These are phyloP conservation scores for Phymorhynchus buccinoides DNA, from an alignment of 1,140 invertebrate species.

Conservation along the genomic window DNA sequence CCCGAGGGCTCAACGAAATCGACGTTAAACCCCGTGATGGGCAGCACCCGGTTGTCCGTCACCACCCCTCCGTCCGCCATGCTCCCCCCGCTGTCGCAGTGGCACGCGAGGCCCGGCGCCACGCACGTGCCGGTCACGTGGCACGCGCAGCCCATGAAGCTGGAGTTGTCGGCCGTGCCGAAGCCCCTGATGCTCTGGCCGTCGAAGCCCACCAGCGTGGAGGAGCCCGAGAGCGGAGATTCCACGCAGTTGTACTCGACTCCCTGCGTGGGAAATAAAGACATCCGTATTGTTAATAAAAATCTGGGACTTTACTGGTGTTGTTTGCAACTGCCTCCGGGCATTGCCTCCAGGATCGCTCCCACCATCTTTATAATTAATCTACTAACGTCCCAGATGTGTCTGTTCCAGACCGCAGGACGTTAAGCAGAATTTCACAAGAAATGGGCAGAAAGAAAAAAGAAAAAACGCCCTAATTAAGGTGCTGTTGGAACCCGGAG, in stretches of 20 bases:
- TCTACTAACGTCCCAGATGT: background rate
- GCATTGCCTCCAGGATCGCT: background rate
- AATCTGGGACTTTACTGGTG: no score
- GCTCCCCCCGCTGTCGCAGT: conserved; percentile 57
- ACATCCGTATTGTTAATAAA: no score
- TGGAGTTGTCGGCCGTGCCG: conserved; percentile 46
- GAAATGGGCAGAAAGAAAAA: no score
- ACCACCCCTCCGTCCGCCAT: conserved; percentile 56
- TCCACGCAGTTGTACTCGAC: conserved; percentile 55
- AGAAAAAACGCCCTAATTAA: no score
- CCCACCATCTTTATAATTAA: background rate
- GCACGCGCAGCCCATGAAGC: conserved; percentile 56
- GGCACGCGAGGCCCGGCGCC: conserved; percentile 46
- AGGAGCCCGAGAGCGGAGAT: conserved; percentile 40
- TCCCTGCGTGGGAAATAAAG: conserved; percentile 46
- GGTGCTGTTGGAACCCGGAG: no score
- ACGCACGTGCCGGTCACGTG: conserved; percentile 51
- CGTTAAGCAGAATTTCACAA: no score
- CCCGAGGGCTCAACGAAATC: conserved; percentile 24
- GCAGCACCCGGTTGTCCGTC: conserved; percentile 51
- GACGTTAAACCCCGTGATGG: conserved; percentile 51
- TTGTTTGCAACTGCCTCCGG: no score
- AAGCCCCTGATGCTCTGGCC: conserved; percentile 41
- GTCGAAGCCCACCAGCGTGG: background rate
- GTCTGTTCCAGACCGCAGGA: no score